Percentiles rank a stretch among this genome's conserved stretches.
These are phyloP conservation scores for Cacatua alba DNA, from an alignment of 2,113 vertebrate genomes.

Conservation along the genomic window DNA sequence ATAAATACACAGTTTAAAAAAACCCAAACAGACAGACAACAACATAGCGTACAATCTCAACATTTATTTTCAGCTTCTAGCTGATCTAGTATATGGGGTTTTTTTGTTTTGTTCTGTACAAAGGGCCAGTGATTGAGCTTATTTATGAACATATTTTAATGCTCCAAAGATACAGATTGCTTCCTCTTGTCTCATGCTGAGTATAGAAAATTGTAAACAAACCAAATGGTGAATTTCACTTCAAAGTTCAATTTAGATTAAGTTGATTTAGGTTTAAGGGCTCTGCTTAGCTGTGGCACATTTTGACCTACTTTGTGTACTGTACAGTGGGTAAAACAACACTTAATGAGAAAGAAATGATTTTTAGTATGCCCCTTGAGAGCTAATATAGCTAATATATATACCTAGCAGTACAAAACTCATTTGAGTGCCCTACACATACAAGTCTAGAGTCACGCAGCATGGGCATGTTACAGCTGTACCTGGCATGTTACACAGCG, in stretches of 20 bases:
- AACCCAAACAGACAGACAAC: not conserved
- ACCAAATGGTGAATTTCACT: slow-evolving; percentile 29
- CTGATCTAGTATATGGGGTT: not conserved
- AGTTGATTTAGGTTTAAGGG: slow-evolving; percentile 26
- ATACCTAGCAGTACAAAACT: not conserved
- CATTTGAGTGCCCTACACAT: rapidly evolving
- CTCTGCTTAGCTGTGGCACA: not conserved
- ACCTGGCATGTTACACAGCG: not conserved
- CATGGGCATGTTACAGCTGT: not conserved
- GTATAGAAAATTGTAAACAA: slow-evolving; percentile 39
- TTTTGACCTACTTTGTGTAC: slow-evolving; percentile 47
- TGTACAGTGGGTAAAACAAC: not conserved
- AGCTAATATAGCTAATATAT: not conserved
- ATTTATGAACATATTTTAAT: slow-evolving; percentile 21
- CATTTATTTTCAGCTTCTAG: slow-evolving; percentile 3
- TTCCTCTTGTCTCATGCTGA: slow-evolving; percentile 5
- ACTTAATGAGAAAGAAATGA: not conserved
- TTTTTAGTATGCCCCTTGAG: not conserved
- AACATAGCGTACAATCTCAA: not conserved
- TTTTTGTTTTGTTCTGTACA: not conserved
- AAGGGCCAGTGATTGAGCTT: not conserved
- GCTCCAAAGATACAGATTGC: not conserved
- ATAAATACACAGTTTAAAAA: slow-evolving; percentile 5
- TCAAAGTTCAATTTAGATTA: slow-evolving; percentile 39
- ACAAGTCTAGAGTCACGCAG: not conserved